Conservation (phyloP, 2,888 invertebrate species). For the Parnassius smintheus region DNA sequence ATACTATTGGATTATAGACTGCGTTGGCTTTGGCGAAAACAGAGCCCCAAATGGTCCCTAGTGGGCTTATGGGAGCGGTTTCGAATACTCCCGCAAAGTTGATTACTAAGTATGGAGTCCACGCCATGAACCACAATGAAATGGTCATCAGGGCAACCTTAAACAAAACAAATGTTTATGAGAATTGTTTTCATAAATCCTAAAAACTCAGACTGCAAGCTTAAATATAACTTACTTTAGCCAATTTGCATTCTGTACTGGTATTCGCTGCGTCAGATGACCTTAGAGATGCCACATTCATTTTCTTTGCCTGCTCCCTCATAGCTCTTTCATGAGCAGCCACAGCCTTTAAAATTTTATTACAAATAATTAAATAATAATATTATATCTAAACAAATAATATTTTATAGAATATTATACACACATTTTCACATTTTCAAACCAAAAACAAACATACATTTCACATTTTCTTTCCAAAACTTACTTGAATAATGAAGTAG, state of each 20-base stretch:
- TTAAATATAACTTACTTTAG: constrained; percentile 71
- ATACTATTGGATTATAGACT: constrained; percentile 90
- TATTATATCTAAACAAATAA: constrained; percentile 5
- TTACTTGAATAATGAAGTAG: constrained; percentile 86
- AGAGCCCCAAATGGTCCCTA: constrained; percentile 89
- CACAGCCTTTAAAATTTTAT: constrained; percentile 75
- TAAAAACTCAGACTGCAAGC: too few species aligned
- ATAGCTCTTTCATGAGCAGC: constrained; percentile 87
- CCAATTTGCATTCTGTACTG: constrained; percentile 88
- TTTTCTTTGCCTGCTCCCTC: constrained; percentile 91
- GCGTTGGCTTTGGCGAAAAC: constrained; percentile 91
- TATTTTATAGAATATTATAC: not conserved
- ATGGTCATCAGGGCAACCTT: constrained; percentile 90
- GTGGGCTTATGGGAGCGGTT: constrained; percentile 83
- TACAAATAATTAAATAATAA: not conserved
- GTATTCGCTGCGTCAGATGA: constrained; percentile 84
- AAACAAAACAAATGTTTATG: not conserved
- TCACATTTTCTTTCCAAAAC: not conserved
- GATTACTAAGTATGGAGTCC: constrained; percentile 90
- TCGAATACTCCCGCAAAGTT: constrained; percentile 87
- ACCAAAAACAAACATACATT: not conserved
- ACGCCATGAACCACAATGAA: constrained; percentile 89
- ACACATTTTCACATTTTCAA: too few species aligned
- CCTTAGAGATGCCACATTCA: constrained; percentile 90
- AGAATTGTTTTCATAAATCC: too few species aligned